Base-by-base conservation (phyloP, 2,113 vertebrate species). In the Syngnathus floridae region DNA sequence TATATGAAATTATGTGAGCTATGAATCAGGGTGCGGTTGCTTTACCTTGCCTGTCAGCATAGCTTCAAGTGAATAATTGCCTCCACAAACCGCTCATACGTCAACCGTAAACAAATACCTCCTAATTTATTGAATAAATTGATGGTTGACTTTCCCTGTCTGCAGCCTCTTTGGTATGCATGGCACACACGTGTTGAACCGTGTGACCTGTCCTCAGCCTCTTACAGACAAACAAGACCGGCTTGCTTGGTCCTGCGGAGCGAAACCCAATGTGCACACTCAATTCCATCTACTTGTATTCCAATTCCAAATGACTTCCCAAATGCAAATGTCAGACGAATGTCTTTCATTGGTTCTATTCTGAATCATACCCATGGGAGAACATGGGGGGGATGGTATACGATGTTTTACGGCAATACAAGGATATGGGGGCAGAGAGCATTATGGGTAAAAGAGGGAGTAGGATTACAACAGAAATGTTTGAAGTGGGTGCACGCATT, bases 381-480 rank as follows among this genome's bases (percentile, higher is more conserved):
- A 62, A 72, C 0, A 62, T 52, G 31, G 62, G 22, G 72, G 71
- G 73, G 65, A 56, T 11, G 72, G 75, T 65, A 71, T 52, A 62
- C 76, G 71, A 76, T 76, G 65, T 72, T 79, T 76, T 26, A 69
- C 63, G 40, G 40, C 55, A 48, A 62, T 49, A 61, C 62, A 49
- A 65, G 49, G 64, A 62, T 65, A 40, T 41, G 63, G 62, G 62
- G 62, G 52, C 40, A 64, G 58, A 70, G 75, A 76, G 80, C 63
- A 62, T 52, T 19, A 57, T 66, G 73, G 69, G 65, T 79, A 70
- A 82, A 72, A 69, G 79, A 77, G 69, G 65, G 60, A 74, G 36
- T 61, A 19, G 14, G 38, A 55, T 65, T 63, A 46, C 55, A 37
- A 69, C 48, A 71, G 62, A 70, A 69, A 71, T 64, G 49, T 76